Conservation (phyloP, 1,140 invertebrate species). For the Calycopis cecrops region DNA sequence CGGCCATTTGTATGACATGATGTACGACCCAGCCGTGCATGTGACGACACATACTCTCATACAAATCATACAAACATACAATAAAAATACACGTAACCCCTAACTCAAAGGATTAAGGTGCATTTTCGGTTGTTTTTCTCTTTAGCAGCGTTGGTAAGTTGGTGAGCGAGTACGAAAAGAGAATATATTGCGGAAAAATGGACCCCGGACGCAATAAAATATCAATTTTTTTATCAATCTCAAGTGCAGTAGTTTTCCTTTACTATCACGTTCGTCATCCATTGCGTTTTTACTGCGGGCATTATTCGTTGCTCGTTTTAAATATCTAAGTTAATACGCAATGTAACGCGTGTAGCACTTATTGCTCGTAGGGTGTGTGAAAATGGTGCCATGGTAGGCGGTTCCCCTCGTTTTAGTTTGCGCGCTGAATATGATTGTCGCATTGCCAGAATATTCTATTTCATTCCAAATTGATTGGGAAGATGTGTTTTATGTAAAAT, state of each 20-base stretch:
- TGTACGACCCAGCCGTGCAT: constrained; percentile 63
- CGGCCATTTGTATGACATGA: constrained; percentile 66
- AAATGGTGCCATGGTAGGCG: not conserved
- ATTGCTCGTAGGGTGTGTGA: not conserved
- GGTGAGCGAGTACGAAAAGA: constrained; percentile 32
- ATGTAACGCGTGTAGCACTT: not conserved
- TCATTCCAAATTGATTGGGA: constrained; percentile 16
- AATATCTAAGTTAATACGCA: not conserved
- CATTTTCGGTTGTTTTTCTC: not conserved
- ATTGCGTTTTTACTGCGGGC: constrained; percentile 23
- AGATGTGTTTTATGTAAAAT: constrained; percentile 10
- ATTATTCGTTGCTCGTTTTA: not conserved
- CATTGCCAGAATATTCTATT: constrained; percentile 15
- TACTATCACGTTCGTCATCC: not conserved
- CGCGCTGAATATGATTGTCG: constrained; percentile 42
- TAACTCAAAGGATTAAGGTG: constrained; percentile 8
- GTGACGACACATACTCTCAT: constrained; percentile 39
- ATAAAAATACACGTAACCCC: constrained; percentile 1
- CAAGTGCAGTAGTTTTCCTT: not conserved
- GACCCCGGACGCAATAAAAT: constrained; percentile 66
- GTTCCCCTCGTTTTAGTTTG: constrained; percentile 54
- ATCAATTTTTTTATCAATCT: constrained; percentile 59
- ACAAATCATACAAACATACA: constrained; percentile 17
- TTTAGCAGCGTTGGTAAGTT: not conserved
- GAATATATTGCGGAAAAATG: constrained; percentile 65